These are phyloP conservation scores for Felis catus DNA, from an alignment of 2,113 vertebrate genomes.

Conservation along the genomic window DNA sequence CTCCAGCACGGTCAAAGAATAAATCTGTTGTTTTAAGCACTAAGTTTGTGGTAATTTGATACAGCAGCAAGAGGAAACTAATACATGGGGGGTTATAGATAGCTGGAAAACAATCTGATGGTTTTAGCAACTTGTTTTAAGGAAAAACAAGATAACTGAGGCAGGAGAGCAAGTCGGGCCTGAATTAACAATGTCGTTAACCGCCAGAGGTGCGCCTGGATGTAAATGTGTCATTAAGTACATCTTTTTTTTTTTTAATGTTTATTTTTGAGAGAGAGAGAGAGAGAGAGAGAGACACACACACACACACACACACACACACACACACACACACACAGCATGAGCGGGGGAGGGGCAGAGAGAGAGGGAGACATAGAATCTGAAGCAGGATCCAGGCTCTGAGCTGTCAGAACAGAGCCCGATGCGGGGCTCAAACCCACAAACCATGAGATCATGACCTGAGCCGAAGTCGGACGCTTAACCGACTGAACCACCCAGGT, in stretches of 20 bases:
- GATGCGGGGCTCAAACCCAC: no score
- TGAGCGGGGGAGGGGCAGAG: no score
- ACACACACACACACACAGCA: no score
- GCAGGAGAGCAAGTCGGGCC: background rate
- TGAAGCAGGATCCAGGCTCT: no score
- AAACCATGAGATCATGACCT: no score
- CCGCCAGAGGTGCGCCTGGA: background rate
- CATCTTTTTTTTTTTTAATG: background rate
- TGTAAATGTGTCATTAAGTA: background rate
- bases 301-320: no score
- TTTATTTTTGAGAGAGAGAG: no score
- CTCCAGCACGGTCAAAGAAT: background rate
- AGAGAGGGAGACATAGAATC: no score
- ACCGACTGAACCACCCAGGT: no score
- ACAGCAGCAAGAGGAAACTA: background rate
- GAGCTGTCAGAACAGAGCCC: no score
- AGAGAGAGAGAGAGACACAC: no score
- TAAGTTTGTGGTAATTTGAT: background rate
- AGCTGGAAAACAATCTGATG: background rate
- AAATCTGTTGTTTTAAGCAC: background rate
- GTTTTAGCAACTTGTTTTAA: background rate
- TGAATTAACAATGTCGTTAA: conserved; percentile 23
- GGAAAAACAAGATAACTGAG: conserved; percentile 4
- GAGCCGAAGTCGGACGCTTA: no score
- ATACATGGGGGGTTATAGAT: background rate